Evolutionary conservation across 1,140 invertebrate species (phyloP), one percentile per base, ranked within the genome.

Genomic region (Ostrea edulis): DNA sequence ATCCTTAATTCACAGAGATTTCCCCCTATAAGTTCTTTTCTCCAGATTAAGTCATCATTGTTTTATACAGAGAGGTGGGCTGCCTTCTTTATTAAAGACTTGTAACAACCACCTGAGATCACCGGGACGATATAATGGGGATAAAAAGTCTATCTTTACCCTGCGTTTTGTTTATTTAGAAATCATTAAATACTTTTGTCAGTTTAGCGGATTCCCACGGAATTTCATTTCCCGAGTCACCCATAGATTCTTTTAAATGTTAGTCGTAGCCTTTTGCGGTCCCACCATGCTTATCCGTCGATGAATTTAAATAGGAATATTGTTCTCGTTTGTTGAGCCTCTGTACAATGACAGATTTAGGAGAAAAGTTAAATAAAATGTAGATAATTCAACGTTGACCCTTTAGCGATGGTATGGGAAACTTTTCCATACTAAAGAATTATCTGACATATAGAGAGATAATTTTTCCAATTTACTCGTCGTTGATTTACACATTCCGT

Each of bases 261-360:
- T 77, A 77, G 25, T n/a, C 55, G 17, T 62, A 20, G 55, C 55
- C 55, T 62, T 77, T 25, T 62, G 4, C 68, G 25, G 68, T 25
- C 29, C 14, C 68, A 77, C 22, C 25, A 25, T 25, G 68, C 25
- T 17, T 35, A 25, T 77, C 35, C 68, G 68, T 25, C 68, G 25
- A 77, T 77, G 68, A 77, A 77, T 77, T 77, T 77, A 77, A 77
- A 77, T 77, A 25, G 68, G 68, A 77, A 77, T 77, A 77, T 77
- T 77, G 68, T 77, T 77, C 68, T 77, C 68, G 25, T 77, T 77
- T 25, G 68, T 77, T 35, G 68, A 8, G 8, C 8, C 68, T 35
- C 25, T 11, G 25, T 77, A 77, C 68, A 77, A 29, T 29, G 68
- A 14, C 68, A 77, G 35, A 29, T 77, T 77, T 77, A 77, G 25